Evolutionary conservation across 1,140 invertebrate species (phyloP), one percentile per base, ranked within the genome.

Genomic region (Leptinotarsa lineolata): DNA sequence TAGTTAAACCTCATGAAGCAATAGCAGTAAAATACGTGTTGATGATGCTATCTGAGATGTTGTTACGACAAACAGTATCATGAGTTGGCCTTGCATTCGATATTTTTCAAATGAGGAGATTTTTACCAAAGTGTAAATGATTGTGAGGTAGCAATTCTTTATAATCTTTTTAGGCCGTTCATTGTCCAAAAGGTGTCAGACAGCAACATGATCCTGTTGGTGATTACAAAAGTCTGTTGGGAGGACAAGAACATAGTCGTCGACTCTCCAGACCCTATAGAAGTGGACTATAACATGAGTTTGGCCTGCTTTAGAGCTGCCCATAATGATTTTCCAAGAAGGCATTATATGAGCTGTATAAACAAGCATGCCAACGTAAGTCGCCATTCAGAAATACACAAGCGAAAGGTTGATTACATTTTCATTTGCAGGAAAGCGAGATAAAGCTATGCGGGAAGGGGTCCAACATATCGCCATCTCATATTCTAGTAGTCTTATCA

Each of bases 161-260:
- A 48, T 22, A 66, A 39, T 73, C 61, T 66, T 83, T 85, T 63
- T 81, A 91, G 93, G 77, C 91, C 92, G 18, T 97, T 94, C 85
- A 91, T 94, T 71, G 92, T 94, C 2, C 91, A 96, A 77, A 88
- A 91, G 46, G 92, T 97, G 46, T 90, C 91, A 46, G 89, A 89
- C 60, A 96, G 93, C 60, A 97, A 97, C 82, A 89, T 97, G 86
- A 86, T 97, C 4, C 85, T 97, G 70, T 84, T 97, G 1, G 93
- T 95, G 2, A 90, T 95, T 3, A 91, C 95, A 79, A 90, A 87
- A 15, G 80, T 89, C 11, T 94, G 92, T 79, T 22, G 16, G 20
- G 86, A 86, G 6, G 67, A 78, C 61, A 24, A 75, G 22, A 60
- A 77, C 13, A 74, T 58, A 74, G 73, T 20, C 15, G 70, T 75